Evolutionary conservation across 2,888 invertebrate genomes (phyloP), one percentile per base, ranked within the genome.

Genomic region (Neoaliturus tenellus): DNA sequence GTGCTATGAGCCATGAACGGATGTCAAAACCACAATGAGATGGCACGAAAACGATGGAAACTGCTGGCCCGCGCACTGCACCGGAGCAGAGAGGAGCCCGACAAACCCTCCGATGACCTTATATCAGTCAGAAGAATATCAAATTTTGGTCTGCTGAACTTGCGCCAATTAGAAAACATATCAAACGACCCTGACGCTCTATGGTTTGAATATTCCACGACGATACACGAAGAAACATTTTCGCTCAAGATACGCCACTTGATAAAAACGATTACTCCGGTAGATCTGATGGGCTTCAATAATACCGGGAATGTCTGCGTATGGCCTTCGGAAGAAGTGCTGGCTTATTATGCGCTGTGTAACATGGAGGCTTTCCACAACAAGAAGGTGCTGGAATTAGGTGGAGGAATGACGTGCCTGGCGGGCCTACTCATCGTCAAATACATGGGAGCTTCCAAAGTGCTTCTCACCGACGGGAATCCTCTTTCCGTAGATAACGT

Each of bases 321-420:
- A 5, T 96, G 96, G 96, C 95, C 95, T 17, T 95, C 95, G 0
- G 96, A 96, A 90, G 95, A 96, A 90, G 94, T 95, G 3, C 90
- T 96, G 75, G 93, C 94, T 2, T 94, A 94, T 87, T 94, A 95
- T 88, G 91, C 93, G 67, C 91, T 96, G 82, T 92, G 93, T 87
- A 94, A 96, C 89, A 90, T 92, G 78, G 80, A 83, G 14, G 69
- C 71, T 0, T 96, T 96, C 90, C 91, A 92, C n/a, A 92, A 92
- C 85, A 94, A 94, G 89, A 92, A 91, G 88, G 93, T 97, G 33
- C 91, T 96, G 88, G 97, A 97, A 90, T 91, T 97, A 62, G 97
- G 97, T 1, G 96, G 96, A 23, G 97, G 97, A 2, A 96, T 97
- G 95, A 96, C 96, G 25, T 96, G 96, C 87, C 91, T 97, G 39